A percentile compares a stretch with the other conserved stretches of the same genome.
These are phyloP conservation scores for Tortricodes alternella DNA, from an alignment of 2,888 invertebrate species.

Conservation along the genomic window DNA sequence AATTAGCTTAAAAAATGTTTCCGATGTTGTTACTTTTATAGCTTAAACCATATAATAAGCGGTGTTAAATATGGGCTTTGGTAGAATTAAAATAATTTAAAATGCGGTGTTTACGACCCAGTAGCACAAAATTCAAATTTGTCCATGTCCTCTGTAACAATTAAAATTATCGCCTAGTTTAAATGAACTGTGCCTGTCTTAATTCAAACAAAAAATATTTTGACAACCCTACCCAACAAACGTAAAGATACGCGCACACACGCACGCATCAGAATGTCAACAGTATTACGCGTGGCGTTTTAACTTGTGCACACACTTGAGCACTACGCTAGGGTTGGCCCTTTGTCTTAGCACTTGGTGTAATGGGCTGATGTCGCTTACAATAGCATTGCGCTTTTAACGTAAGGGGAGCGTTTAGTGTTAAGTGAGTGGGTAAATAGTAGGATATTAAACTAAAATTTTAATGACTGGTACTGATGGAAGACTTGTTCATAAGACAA, in stretches of 20 bases:
- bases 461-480: constrained; percentile 5
- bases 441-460: constrained; percentile 10
- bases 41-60: too few species aligned
- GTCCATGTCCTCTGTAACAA: too few species aligned
- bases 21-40: too few species aligned
- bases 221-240: constrained; percentile 17
- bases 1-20: too few species aligned
- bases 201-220: constrained; percentile 20
- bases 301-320: constrained; percentile 13
- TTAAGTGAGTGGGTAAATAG: constrained; percentile 22
- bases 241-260: not conserved
- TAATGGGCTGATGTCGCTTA: constrained; percentile 30
- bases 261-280: constrained; percentile 25
- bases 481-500: too few species aligned
- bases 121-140: too few species aligned
- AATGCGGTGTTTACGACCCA: too few species aligned
- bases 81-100: too few species aligned
- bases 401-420: constrained; percentile 8
- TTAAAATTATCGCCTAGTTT: too few species aligned
- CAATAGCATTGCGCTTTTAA: constrained; percentile 21
- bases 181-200: not conserved
- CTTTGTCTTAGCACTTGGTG: constrained; percentile 33
- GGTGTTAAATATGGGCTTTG: too few species aligned
- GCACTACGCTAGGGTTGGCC: constrained; percentile 13
- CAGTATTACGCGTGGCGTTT: constrained; percentile 34